Evolutionary conservation across 2,888 invertebrate species (phyloP).

Genomic region (Drosophila picticornis): DNA sequence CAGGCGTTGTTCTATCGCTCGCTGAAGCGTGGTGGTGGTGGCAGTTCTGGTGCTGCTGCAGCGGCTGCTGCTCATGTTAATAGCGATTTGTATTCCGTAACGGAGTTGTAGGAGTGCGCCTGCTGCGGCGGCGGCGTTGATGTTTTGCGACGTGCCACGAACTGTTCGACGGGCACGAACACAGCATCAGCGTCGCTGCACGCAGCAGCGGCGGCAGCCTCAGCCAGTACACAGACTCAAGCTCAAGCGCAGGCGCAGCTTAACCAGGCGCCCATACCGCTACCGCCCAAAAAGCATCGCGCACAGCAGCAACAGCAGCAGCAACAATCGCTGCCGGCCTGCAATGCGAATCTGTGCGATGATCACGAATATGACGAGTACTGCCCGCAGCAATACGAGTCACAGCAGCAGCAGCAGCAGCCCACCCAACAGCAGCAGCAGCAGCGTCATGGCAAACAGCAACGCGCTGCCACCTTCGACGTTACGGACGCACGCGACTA

Average conservation of each 20-base stretch:
- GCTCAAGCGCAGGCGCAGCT: conserved; percentile 33
- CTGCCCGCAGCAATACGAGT: conserved; percentile 75
- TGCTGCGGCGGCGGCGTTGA: conserved; percentile 86
- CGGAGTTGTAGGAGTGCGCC: conserved; percentile 88
- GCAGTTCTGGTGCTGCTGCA: conserved; percentile 26
- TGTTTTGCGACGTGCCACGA: conserved; percentile 83
- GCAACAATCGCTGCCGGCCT: conserved; percentile 51
- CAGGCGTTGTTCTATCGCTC: conserved; percentile 85
- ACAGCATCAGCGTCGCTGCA: conserved; percentile 79
- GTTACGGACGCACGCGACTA: conserved; percentile 83
- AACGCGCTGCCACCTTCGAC: conserved; percentile 83
- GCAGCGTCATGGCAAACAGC: conserved; percentile 61
- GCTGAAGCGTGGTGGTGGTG: conserved; percentile 83
- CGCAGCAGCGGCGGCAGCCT: conserved; percentile 75
- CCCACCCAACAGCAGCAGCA: conserved; percentile 26
- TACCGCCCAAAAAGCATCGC: conserved; percentile 77
- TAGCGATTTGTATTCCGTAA: conserved; percentile 90
- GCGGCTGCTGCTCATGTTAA: conserved; percentile 83
- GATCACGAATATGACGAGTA: conserved; percentile 84
- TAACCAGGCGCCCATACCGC: conserved; percentile 71
- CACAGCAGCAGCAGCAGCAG: conserved; percentile 28
- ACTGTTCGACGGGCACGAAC: conserved; percentile 63
- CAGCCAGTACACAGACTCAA: conserved; percentile 62
- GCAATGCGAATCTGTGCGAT: conserved; percentile 82
- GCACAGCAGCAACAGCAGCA: conserved; percentile 48